phyloP scores from a whole-genome alignment of 2,797 vertebrate species.

The Loris lydekkerianus region DNA sequence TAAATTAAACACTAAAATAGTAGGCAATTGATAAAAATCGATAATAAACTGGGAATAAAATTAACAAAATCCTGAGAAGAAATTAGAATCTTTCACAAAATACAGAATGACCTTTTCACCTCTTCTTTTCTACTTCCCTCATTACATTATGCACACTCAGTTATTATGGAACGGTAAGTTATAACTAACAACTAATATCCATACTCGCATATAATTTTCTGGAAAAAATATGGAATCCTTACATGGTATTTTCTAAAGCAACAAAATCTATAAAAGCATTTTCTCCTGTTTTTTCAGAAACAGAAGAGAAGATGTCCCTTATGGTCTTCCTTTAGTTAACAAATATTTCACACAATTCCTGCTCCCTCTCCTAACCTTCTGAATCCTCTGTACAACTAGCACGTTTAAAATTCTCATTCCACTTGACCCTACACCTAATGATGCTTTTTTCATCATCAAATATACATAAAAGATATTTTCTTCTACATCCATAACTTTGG shows the following conservation, averaged over 20 bases:
- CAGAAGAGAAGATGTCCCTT: background rate
- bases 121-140: background rate
- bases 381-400: background rate
- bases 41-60: background rate
- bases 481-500: background rate
- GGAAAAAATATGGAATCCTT: background rate
- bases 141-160: background rate
- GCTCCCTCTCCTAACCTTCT: background rate
- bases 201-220: background rate
- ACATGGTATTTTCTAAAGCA: background rate
- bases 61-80: background rate
- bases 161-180: background rate
- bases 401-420: background rate
- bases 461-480: background rate
- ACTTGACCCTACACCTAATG: background rate
- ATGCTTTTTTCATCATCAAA: background rate
- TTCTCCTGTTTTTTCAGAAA: slow-evolving; percentile 6
- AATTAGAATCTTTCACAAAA: background rate
- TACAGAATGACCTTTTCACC: background rate
- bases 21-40: background rate
- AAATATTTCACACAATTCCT: slow-evolving; percentile 19
- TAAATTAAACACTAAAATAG: background rate
- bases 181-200: background rate
- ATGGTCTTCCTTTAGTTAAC: background rate
- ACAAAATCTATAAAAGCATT: background rate